phyloP scores from a whole-genome alignment of 2,113 vertebrate genomes.

The Procavia capensis region DNA sequence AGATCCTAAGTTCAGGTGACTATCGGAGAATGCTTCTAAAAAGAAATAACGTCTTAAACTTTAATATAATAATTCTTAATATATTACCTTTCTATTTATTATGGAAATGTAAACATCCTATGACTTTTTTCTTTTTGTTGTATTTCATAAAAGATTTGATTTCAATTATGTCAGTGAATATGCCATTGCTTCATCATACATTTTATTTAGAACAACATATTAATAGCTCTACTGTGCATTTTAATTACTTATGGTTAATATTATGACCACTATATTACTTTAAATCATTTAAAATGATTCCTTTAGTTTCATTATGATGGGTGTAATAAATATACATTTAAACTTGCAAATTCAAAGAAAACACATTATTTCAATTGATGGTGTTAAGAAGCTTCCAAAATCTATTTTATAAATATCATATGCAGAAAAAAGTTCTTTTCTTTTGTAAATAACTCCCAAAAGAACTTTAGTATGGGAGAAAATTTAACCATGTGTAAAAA shows the following conservation, averaged over 20 bases:
- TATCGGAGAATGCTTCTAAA: background rate
- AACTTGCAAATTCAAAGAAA: slow-evolving; percentile 5
- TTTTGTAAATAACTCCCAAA: background rate
- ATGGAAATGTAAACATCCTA: background rate
- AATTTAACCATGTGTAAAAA: background rate
- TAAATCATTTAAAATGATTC: slow-evolving; percentile 19
- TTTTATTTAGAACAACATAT: slow-evolving; percentile 2
- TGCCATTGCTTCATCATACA: background rate
- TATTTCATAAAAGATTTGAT: background rate
- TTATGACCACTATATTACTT: background rate
- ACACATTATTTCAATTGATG: background rate
- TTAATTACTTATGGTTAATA: background rate
- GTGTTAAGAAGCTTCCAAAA: slow-evolving; percentile 3
- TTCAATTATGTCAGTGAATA: background rate
- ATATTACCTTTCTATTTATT: background rate
- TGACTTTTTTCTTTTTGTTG: slow-evolving; percentile 27
- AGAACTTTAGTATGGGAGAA: background rate
- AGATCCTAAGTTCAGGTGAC: background rate
- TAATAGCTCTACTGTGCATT: background rate
- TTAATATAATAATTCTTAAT: slow-evolving; percentile 33
- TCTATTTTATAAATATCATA: slow-evolving; percentile 35
- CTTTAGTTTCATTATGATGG: background rate
- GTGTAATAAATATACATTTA: background rate
- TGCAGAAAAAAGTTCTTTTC: background rate
- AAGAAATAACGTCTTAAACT: slow-evolving; percentile 4